A percentile compares a stretch with the other conserved stretches of the same genome.
Evolutionary conservation across 2,113 vertebrate species (phyloP).

Genomic region (Osmerus mordax): DNA sequence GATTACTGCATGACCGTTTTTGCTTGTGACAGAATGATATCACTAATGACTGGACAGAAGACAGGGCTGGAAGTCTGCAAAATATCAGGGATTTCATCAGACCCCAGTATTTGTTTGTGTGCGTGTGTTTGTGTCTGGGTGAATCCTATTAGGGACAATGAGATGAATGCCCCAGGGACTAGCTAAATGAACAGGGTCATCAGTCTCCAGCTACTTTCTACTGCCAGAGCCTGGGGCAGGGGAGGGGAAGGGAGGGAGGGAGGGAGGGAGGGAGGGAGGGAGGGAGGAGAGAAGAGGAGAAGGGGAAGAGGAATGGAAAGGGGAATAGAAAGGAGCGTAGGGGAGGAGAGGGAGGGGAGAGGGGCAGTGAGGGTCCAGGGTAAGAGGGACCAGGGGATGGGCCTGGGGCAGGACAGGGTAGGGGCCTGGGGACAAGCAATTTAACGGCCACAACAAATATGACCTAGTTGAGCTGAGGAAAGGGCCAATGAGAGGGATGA

Average conservation of each 20-base stretch:
- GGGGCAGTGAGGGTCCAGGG: not conserved
- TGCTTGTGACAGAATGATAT: too few species aligned
- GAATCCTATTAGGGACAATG: conserved; percentile 51
- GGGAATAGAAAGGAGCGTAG: not conserved
- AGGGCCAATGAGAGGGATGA: not conserved
- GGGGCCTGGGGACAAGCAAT: conserved; percentile 7
- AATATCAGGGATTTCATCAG: too few species aligned
- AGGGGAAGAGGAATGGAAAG: not conserved
- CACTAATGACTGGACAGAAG: too few species aligned
- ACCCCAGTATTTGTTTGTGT: not conserved
- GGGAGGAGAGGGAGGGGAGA: not conserved
- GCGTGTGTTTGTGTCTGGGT: conserved; percentile 19
- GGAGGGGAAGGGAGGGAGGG: not conserved
- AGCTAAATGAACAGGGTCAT: conserved; percentile 55
- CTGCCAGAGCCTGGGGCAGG: conserved; percentile 37
- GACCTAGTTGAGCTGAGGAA: conserved; percentile 21
- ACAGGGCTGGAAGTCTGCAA: too few species aligned
- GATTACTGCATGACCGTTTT: too few species aligned
- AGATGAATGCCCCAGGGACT: conserved; percentile 41
- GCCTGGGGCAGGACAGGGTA: not conserved
- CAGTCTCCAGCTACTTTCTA: conserved; percentile 53
- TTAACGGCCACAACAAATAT: conserved; percentile 2
- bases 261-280: not conserved
- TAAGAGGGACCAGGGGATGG: not conserved
- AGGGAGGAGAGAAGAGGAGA: not conserved